Percentiles rank a stretch among this genome's conserved stretches.
These are phyloP conservation scores for Columba guinea DNA, from an alignment of 2,797 vertebrate species.

Conservation along the genomic window DNA sequence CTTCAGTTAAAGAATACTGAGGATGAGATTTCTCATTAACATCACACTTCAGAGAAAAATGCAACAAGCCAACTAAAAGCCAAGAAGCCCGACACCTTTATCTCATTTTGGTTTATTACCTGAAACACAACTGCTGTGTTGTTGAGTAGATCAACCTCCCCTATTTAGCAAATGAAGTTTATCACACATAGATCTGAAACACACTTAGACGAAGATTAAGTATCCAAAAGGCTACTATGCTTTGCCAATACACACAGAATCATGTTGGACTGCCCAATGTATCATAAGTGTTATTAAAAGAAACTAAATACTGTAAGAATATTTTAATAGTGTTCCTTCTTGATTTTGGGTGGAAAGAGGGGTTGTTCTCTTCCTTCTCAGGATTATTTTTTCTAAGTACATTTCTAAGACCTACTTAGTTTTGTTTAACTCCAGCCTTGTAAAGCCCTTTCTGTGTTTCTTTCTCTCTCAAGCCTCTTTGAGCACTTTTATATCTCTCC, in stretches of 20 bases:
- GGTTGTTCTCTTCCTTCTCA: conserved; percentile 12
- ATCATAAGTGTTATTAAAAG: conserved; percentile 47
- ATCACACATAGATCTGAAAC: not conserved
- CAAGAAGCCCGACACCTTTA: not conserved
- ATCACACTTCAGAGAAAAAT: not conserved
- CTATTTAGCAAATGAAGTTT: not conserved
- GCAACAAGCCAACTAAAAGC: not conserved
- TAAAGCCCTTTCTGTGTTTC: not conserved
- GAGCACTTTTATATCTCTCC: not conserved
- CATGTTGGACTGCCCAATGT: not conserved
- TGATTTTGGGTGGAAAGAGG: conserved; percentile 35
- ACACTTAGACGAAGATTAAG: not conserved
- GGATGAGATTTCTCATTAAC: not conserved
- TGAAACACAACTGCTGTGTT: not conserved
- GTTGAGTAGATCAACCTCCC: not conserved
- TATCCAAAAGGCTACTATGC: conserved; percentile 11
- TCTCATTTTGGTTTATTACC: not conserved
- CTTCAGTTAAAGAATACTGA: not conserved
- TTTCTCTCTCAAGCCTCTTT: not conserved
- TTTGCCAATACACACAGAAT: conserved; percentile 49
- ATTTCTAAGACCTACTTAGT: conserved; percentile 35
- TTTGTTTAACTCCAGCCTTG: conserved; percentile 9
- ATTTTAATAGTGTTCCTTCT: conserved; percentile 37
- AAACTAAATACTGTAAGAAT: conserved; percentile 66
- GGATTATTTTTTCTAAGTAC: conserved; percentile 35